Base-by-base conservation (phyloP, 2,888 invertebrate genomes). In the Cosmopolites sordidus region DNA sequence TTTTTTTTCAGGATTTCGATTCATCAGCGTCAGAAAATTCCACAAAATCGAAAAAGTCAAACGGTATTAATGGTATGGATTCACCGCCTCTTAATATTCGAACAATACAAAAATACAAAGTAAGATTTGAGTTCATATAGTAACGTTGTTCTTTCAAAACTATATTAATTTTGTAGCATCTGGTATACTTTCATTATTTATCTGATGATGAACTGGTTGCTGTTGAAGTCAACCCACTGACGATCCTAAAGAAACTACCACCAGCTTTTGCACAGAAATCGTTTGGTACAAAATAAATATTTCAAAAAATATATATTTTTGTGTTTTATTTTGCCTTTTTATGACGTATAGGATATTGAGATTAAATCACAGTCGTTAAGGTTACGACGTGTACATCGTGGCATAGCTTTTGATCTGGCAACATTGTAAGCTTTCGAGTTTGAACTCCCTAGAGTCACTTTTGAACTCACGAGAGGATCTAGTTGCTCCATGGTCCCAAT, bases 151-250 rank as follows among this genome's bases (percentile, higher is more conserved):
- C n/a, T n/a, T n/a, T n/a, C n/a, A n/a, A n/a, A n/a, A n/a, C n/a
- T n/a, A 17, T 12, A 29, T 58, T 54, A 18, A 41, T 59, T 63
- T 76, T 78, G 2, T 75, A 92, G 90, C 89, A 89, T 69, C 74
- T 92, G 62, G 81, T 86, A 5, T 83, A 86, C 60, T 78, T 89
- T 58, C 83, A 82, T 56, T 84, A 85, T 78, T 64, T 92, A 9
- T 78, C 77, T 27, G 71, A 78, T 1, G 80, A 84, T 55, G 90
- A 90, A 75, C 76, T 92, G 62, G 83, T 92, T 3, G 81, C 84
- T 1, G 79, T 93, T 18, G 89, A 92, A 72, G 79, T 89, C 1
- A 83, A 84, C 64, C 87, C 89, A 0, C 75, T 82, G 43, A 79
- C 82, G 51, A 77, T 92, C 38, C 75, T 83, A 5, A 82, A 86